Conservation (phyloP, 2,113 vertebrate species). For the Sinocyclocheilus maitianheensis region DNA sequence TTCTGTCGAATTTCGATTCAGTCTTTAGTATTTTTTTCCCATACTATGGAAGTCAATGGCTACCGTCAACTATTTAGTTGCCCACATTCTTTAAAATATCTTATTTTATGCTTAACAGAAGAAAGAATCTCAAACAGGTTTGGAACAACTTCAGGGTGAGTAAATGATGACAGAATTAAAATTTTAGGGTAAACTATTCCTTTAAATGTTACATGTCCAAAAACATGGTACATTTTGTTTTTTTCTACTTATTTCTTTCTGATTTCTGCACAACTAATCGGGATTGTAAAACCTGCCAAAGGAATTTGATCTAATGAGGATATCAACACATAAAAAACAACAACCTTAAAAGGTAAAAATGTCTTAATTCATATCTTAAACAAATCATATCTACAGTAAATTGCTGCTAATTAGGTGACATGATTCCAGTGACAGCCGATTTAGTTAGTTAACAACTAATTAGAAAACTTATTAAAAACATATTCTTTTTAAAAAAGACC, state of each 20-base stretch:
- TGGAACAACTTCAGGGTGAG: neutral
- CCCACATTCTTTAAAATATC: neutral
- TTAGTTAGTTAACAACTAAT: neutral
- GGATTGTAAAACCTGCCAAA: neutral
- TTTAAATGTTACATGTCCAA: neutral
- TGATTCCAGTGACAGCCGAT: neutral
- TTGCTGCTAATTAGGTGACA: neutral
- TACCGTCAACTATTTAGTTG: neutral
- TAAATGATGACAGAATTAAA: neutral
- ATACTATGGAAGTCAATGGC: neutral
- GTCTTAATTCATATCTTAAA: neutral
- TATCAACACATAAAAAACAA: neutral
- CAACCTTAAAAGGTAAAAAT: neutral
- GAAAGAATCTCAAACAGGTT: neutral
- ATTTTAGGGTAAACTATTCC: neutral
- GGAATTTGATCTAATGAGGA: neutral
- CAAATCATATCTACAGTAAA: neutral
- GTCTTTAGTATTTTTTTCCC: no score
- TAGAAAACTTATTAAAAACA: no score
- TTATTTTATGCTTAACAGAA: neutral
- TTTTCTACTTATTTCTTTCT: neutral
- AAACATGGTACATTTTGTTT: neutral
- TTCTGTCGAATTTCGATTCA: no score
- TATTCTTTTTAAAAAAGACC: no score
- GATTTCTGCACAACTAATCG: neutral